Conservation (phyloP, 2,888 invertebrate species). For the Eupithecia centaureata region DNA sequence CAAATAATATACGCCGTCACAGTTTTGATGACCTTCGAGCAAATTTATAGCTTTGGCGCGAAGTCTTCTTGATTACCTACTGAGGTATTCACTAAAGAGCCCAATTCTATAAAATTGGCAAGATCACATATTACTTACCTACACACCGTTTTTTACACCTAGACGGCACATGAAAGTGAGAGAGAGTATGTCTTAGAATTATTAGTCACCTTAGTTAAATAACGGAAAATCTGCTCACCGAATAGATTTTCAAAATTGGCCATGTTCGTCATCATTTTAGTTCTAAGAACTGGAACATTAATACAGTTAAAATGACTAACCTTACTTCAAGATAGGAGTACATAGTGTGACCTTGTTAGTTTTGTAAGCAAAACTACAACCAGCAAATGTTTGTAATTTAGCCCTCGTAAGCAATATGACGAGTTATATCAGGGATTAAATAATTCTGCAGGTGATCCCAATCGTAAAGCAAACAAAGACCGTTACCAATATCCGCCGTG, state of each 20-base stretch:
- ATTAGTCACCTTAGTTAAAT: background rate
- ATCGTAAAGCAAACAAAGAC: constrained; percentile 36
- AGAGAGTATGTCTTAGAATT: background rate
- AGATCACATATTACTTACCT: too few species aligned
- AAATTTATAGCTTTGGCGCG: too few species aligned
- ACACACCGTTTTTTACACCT: too few species aligned
- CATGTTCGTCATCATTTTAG: background rate
- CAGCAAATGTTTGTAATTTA: background rate
- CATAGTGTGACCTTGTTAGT: background rate
- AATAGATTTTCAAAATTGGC: background rate
- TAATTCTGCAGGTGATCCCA: constrained; percentile 38
- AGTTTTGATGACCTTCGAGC: too few species aligned
- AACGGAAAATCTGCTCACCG: background rate
- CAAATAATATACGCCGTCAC: too few species aligned
- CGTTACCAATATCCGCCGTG: constrained; percentile 42
- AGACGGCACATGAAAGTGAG: too few species aligned
- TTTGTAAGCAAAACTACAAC: too few species aligned
- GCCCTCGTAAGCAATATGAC: background rate
- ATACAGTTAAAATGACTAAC: too few species aligned
- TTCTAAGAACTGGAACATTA: background rate
- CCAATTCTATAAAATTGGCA: too few species aligned
- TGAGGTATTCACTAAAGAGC: too few species aligned
- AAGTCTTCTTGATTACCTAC: too few species aligned
- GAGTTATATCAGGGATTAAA: background rate
- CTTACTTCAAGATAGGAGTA: background rate